phyloP scores from a whole-genome alignment of 2,888 invertebrate species.

The Pterostichus madidus region DNA sequence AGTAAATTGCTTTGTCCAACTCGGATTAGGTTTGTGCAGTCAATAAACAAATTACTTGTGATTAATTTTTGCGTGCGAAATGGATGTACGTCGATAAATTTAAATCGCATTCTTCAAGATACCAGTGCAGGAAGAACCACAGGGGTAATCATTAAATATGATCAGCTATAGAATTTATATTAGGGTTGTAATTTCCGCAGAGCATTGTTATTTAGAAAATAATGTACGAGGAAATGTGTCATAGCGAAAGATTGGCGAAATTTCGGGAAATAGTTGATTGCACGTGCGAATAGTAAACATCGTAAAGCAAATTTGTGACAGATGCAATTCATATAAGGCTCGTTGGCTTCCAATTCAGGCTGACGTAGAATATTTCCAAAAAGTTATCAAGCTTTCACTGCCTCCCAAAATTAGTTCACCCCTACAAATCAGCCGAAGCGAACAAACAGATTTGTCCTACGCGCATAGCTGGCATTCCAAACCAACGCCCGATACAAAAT shows the following conservation, averaged over 20 bases:
- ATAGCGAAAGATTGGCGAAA: not conserved
- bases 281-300: conserved; percentile 46
- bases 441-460: conserved; percentile 69
- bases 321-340: conserved; percentile 50
- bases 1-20: too few relatives aligned
- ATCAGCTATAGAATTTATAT: too few relatives aligned
- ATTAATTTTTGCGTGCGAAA: too few relatives aligned
- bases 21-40: too few relatives aligned
- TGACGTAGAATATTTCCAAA: conserved; percentile 62
- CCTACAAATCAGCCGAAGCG: conserved; percentile 68
- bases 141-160: not conserved
- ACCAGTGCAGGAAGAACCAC: too few relatives aligned
- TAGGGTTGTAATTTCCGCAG: too few relatives aligned
- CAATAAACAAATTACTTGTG: too few relatives aligned
- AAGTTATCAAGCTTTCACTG: conserved; percentile 69
- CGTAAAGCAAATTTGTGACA: conserved; percentile 41
- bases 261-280: conserved; percentile 45
- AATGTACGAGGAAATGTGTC: not conserved
- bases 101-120: too few relatives aligned
- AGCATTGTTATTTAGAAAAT: not conserved
- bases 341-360: conserved; percentile 51
- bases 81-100: too few relatives aligned
- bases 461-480: conserved; percentile 70
- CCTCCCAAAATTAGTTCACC: conserved; percentile 68
- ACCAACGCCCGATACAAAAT: conserved; percentile 17